Percentiles rank a stretch among this genome's conserved stretches.
Conservation (phyloP, 2,797 vertebrate species). For the Sparidentex hasta region DNA sequence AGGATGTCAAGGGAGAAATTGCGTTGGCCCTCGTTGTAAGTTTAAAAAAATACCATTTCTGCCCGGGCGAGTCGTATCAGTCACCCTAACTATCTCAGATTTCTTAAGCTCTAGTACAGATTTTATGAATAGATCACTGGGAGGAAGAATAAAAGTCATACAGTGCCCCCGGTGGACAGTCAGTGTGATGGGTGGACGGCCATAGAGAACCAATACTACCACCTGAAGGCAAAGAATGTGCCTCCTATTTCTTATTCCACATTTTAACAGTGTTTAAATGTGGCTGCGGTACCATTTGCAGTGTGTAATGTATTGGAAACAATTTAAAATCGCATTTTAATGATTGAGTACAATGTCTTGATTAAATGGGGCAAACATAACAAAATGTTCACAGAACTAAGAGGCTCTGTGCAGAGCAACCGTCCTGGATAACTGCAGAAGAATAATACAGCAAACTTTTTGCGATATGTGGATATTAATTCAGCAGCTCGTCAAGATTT, state of each 20-base stretch:
- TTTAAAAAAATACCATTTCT: constrained; percentile 13
- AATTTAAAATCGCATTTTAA: constrained; percentile 70
- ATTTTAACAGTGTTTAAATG: constrained; percentile 58
- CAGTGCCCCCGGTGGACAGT: constrained; percentile 63
- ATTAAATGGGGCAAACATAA: constrained; percentile 68
- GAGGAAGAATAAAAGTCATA: constrained; percentile 19
- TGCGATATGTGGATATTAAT: constrained; percentile 13
- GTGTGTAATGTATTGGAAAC: constrained; percentile 78
- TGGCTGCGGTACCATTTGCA: constrained; percentile 59
- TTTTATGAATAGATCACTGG: constrained; percentile 50
- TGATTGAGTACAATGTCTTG: constrained; percentile 67
- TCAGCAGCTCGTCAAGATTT: neutral
- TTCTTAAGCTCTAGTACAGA: constrained; percentile 36
- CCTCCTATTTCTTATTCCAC: constrained; percentile 8
- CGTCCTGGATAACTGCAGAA: constrained; percentile 23
- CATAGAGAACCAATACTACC: constrained; percentile 71
- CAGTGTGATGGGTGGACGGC: neutral
- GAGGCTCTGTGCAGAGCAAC: constrained; percentile 28
- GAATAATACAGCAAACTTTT: constrained; percentile 25
- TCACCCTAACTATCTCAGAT: constrained; percentile 47
- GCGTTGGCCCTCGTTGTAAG: constrained; percentile 27
- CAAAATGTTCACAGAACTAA: constrained; percentile 57
- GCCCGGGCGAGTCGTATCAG: constrained; percentile 42
- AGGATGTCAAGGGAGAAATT: constrained; percentile 55
- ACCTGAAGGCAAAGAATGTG: constrained; percentile 66